Conservation (phyloP, 2,888 invertebrate species). For the Eupithecia dodoneata region DNA sequence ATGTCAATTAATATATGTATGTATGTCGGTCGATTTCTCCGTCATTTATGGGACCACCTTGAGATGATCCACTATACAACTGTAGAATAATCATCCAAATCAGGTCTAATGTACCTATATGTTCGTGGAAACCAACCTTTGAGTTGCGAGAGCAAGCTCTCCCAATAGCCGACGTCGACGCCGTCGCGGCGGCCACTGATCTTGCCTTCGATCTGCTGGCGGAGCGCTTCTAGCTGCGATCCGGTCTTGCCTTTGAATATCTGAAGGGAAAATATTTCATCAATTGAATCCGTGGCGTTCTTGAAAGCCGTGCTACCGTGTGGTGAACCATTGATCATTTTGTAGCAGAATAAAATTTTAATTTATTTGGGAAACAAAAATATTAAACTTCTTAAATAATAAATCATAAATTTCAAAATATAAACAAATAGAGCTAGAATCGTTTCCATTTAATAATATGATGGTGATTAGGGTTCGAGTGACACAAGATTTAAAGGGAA, state of each 20-base stretch:
- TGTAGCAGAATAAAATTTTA: neutral
- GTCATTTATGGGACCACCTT: too few species aligned
- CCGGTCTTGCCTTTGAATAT: slow-evolving; percentile 98
- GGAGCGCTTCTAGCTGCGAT: slow-evolving; percentile 92
- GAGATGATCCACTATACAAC: too few species aligned
- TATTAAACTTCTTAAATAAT: too few species aligned
- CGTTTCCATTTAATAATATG: too few species aligned
- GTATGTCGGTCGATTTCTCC: too few species aligned
- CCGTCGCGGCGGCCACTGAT: slow-evolving; percentile 93
- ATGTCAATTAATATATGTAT: too few species aligned
- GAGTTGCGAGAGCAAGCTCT: slow-evolving; percentile 96
- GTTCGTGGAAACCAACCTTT: slow-evolving; percentile 69
- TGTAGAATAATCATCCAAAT: too few species aligned
- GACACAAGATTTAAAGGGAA: neutral
- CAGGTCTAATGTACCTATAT: too few species aligned
- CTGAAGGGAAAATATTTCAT: slow-evolving; percentile 48
- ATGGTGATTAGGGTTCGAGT: neutral
- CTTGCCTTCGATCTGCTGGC: slow-evolving; percentile 93
- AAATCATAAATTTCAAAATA: too few species aligned
- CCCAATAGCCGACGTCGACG: slow-evolving; percentile 99
- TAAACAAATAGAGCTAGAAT: too few species aligned
- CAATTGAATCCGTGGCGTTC: neutral
- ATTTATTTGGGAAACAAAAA: too few species aligned
- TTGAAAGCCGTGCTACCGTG: neutral
- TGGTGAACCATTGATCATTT: neutral